Evolutionary conservation across 1,140 invertebrate species (phyloP).

Genomic region (Drosophila equinoxialis): DNA sequence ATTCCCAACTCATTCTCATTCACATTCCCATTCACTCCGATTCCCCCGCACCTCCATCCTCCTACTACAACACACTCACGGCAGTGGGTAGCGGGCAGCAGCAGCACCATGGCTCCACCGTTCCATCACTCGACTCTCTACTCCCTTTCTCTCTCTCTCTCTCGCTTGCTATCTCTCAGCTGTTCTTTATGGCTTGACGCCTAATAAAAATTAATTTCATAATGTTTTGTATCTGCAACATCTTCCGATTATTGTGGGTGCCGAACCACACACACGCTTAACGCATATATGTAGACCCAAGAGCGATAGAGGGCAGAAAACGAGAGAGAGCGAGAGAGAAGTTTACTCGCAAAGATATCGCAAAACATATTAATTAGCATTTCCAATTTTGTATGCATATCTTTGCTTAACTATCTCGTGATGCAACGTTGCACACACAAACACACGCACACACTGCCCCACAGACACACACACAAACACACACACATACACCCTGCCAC

Average conservation of each 20-base stretch:
- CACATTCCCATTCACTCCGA: conserved; percentile 30
- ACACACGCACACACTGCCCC: conserved; percentile 12
- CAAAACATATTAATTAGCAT: conserved; percentile 82
- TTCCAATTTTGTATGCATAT: conserved; percentile 79
- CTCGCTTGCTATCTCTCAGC: conserved; percentile 47
- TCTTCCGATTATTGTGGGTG: conserved; percentile 16
- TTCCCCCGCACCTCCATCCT: not conserved
- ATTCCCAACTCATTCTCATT: conserved; percentile 14
- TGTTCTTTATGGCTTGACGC: conserved; percentile 79
- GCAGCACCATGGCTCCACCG: conserved; percentile 14
- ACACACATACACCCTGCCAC: not conserved
- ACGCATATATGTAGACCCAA: conserved; percentile 4
- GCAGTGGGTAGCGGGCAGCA: too few species aligned
- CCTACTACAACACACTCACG: not conserved
- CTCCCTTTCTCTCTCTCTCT: conserved; percentile 9
- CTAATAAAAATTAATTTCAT: conserved; percentile 81
- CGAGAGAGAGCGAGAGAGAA: conserved; percentile 30
- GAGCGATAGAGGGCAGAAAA: not conserved
- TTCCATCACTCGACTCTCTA: conserved; percentile 1
- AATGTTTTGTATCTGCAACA: conserved; percentile 42
- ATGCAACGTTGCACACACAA: conserved; percentile 69
- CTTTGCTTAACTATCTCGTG: conserved; percentile 72
- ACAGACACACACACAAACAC: conserved; percentile 35
- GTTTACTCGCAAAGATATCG: conserved; percentile 56
- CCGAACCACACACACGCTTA: conserved; percentile 17